Evolutionary conservation across 2,888 invertebrate species (phyloP).

Genomic region (Nemotelus pantherinus): DNA sequence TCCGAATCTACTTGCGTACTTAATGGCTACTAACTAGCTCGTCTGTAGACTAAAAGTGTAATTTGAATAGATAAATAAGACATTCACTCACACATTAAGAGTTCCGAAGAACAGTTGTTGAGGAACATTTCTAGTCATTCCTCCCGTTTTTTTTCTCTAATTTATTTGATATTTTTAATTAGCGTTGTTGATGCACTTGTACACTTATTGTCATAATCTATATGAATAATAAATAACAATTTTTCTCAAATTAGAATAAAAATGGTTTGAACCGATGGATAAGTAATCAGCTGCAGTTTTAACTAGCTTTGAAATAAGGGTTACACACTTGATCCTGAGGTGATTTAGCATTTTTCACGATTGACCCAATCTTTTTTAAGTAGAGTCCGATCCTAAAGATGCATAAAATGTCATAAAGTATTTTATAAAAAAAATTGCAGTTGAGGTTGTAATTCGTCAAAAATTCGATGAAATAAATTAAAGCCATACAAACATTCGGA

Average conservation of each 20-base stretch:
- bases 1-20: background rate
- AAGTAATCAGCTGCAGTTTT: too few relatives aligned
- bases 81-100: slow-evolving; percentile 1
- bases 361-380: too few relatives aligned
- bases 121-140: slow-evolving; percentile 37
- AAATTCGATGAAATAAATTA: too few relatives aligned
- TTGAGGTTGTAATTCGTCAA: too few relatives aligned
- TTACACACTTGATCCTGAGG: too few relatives aligned
- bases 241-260: slow-evolving; percentile 1
- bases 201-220: slow-evolving; percentile 26
- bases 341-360: too few relatives aligned
- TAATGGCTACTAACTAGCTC: background rate
- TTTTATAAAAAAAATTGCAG: too few relatives aligned
- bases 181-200: slow-evolving; percentile 17
- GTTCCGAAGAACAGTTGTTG: background rate
- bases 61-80: background rate
- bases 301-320: too few relatives aligned
- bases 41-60: background rate
- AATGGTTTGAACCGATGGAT: too few relatives aligned
- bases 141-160: background rate
- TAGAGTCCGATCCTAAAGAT: too few relatives aligned
- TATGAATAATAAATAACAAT: background rate
- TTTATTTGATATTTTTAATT: slow-evolving; percentile 13
- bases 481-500: too few relatives aligned
- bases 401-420: too few relatives aligned